Evolutionary conservation across 2,888 invertebrate genomes (phyloP), one percentile per base, ranked within the genome.

Genomic region (Melanostoma scalare): DNA sequence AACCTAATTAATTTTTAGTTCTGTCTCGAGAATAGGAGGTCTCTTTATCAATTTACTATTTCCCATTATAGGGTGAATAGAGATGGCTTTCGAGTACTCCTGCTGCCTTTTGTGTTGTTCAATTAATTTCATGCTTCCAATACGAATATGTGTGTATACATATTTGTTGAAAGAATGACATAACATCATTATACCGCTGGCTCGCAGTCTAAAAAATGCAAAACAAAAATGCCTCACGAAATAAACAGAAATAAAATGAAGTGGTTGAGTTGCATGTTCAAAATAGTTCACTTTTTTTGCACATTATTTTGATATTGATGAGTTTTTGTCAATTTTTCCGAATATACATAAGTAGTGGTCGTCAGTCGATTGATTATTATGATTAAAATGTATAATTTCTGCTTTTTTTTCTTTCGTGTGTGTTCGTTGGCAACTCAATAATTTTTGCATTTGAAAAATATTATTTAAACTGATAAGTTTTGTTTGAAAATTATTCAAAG

Each of bases 391-490:
- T 33, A 50, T 50, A 38, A 67, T 56, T 50, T 74, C 33, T 65
- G 20, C 4, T 56, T 9, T 72, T 31, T n/a, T 20, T 20, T 20
- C 20, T 20, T 20, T 20, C 20, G 20, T 20, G 20, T 20, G 20
- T 20, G 20, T 20, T 20, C 33, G 40, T 3, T 0, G 5, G 9
- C 2, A 36, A 36, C 2, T 38, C 30, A 38, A 63, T 31, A 44
- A 36, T 52, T 52, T 42, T 61, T 42, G 20, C 38, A 52, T 36
- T 61, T 50, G 33, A 53, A 53, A 31, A 68, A 33, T 55, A 30
- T 6, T 33, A 38, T 61, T 61, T 3, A 60, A 76, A 55, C 76
- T 61, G 76, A 76, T 76, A 76, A 76, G 68, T 53, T 42, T 61
- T 35, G 52, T 48, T 72, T 61, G 30, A 72, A 55, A 36, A 46